Evolutionary conservation across 2,113 vertebrate species (phyloP).

Genomic region (Paedocypris sp.): DNA sequence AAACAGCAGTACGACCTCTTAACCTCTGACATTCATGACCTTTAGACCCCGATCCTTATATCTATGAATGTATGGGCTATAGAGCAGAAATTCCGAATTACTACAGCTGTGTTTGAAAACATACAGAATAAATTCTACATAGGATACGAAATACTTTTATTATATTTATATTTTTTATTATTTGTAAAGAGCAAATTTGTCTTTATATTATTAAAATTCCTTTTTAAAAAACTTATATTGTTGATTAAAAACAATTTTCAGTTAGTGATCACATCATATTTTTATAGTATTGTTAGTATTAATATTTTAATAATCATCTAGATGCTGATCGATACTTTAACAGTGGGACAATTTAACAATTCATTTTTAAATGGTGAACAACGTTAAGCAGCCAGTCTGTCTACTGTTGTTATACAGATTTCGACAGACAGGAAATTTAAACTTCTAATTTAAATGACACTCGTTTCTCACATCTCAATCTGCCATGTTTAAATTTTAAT

Average conservation of each 20-base stretch:
- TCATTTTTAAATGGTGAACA: too few species aligned
- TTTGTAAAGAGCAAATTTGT: too few species aligned
- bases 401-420: background rate
- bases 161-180: too few species aligned
- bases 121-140: background rate
- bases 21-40: constrained; percentile 68
- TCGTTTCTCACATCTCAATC: constrained; percentile 52
- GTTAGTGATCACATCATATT: too few species aligned
- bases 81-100: constrained; percentile 5
- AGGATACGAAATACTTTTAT: too few species aligned
- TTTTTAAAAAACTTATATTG: too few species aligned
- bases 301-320: too few species aligned
- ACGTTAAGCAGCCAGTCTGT: background rate
- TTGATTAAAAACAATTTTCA: too few species aligned
- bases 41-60: background rate
- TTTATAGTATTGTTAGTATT: too few species aligned
- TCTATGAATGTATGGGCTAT: constrained; percentile 13
- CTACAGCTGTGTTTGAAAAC: background rate
- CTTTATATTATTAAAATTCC: too few species aligned
- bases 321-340: too few species aligned
- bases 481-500: constrained; percentile 84
- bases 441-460: constrained; percentile 49
- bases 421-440: constrained; percentile 43
- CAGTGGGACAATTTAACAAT: too few species aligned
- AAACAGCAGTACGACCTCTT: constrained; percentile 75